Evolutionary conservation across 2,888 invertebrate species (phyloP).

Genomic region (Arge pagana): DNA sequence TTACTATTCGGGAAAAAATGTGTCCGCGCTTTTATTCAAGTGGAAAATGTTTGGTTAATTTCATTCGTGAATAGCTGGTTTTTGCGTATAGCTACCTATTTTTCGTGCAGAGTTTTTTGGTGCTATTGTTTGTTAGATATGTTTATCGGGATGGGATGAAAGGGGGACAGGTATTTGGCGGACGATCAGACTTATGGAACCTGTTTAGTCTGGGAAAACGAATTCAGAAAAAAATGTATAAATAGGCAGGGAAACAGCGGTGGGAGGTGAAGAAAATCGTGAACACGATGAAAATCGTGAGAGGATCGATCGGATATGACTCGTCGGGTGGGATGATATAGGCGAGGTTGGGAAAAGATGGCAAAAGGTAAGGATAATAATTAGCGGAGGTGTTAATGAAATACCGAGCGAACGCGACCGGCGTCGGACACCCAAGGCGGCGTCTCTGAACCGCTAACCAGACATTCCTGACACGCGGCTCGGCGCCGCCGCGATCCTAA

Average conservation of each 20-base stretch:
- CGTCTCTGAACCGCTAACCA: constrained; percentile 56
- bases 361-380: constrained; percentile 43
- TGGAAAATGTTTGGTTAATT: too few relatives aligned
- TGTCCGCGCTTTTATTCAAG: too few relatives aligned
- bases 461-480: constrained; percentile 55
- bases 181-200: constrained; percentile 1
- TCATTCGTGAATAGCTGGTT: too few relatives aligned
- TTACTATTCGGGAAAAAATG: too few relatives aligned
- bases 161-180: constrained; percentile 25
- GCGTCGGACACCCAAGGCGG: constrained; percentile 24
- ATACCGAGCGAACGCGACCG: constrained; percentile 53
- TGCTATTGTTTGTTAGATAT: too few relatives aligned
- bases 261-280: constrained; percentile 22
- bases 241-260: constrained; percentile 8
- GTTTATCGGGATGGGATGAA: constrained; percentile 28
- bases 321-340: too few relatives aligned
- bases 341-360: constrained; percentile 1
- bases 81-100: constrained; percentile 27
- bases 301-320: too few relatives aligned
- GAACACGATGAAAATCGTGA: constrained; percentile 27
- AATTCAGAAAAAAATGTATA: constrained; percentile 23
- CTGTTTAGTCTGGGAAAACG: constrained; percentile 9
- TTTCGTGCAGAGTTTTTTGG: too few relatives aligned
- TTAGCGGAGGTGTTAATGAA: constrained; percentile 59
- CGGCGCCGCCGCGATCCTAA: too few relatives aligned